Conservation (phyloP, 1,140 invertebrate genomes). For the Branchinecta lynchi region DNA sequence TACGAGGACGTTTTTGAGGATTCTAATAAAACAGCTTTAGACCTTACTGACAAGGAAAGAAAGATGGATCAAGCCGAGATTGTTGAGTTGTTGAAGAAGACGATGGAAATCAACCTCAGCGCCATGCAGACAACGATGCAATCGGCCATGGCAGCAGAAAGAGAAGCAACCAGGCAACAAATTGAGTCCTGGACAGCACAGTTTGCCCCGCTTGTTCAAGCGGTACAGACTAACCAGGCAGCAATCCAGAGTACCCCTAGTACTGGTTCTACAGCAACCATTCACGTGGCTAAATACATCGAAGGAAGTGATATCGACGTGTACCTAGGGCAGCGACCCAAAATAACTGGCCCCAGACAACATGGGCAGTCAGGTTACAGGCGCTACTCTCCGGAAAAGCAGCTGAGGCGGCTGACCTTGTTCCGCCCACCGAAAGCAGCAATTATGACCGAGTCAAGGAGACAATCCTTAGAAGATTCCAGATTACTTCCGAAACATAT, state of each 20-base stretch:
- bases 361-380: not conserved
- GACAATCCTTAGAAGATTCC: not conserved
- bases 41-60: too few species aligned
- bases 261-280: not conserved
- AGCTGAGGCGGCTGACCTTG: not conserved
- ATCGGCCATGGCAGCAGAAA: too few species aligned
- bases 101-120: too few species aligned
- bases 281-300: not conserved
- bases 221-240: not conserved
- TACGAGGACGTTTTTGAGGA: too few species aligned
- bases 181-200: too few species aligned
- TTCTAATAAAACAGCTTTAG: too few species aligned
- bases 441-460: too few species aligned
- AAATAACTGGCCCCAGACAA: not conserved
- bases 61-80: too few species aligned
- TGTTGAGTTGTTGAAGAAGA: too few species aligned
- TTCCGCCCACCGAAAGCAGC: not conserved
- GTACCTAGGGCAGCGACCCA: not conserved
- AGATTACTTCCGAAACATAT: not conserved
- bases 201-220: not conserved
- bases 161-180: too few species aligned
- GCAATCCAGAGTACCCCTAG: not conserved
- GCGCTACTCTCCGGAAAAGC: not conserved
- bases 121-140: too few species aligned
- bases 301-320: not conserved